Evolutionary conservation across 2,797 vertebrate species (phyloP), one percentile per base, ranked within the genome.

Genomic region (Neomorphus geoffroyi): DNA sequence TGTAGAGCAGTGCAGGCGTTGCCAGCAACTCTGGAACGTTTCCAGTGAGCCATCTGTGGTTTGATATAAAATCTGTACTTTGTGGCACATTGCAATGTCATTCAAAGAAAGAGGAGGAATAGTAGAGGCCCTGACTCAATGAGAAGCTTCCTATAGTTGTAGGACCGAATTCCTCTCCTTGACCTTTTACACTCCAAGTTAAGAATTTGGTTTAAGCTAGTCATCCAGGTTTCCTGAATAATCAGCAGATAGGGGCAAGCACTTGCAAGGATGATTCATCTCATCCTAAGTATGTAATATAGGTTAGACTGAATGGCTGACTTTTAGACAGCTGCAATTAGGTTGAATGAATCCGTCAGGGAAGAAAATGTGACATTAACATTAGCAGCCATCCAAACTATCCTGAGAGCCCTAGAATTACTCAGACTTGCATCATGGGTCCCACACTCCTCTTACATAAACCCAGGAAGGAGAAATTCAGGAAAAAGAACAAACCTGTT

Each of bases 11-110:
- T 6, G 0, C 56, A 2, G 48, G 78, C 65, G 57, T 82, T 22
- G 32, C 72, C 91, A 70, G 70, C 83, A 39, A 57, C 89, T 75
- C 94, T 89, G 95, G 93, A 94, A 50, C 26, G 0, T 51, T 96
- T 96, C 90, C 72, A 92, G 72, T 73, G 69, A 80, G 67, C 82
- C 94, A 86, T 95, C 95, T 94, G 96, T 90, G 88, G 70, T 93
- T 95, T 94, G 60, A 94, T 89, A 69, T 1, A 8, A 86, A 96
- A 93, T 94, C 91, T 19, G 2, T 58, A 23, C 71, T 80, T 80
- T 12, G 24, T 88, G 88, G 84, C 71, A 23, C 8, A 51, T 45
- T 94, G 86, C 80, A 67, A 6, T 90, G 88, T 54, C 93, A 72
- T 70, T 95, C 88, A 77, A 13, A 86, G 53, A 53, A 43, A 84